A percentile compares a stretch with the other conserved stretches of the same genome.
Conservation (phyloP, 2,888 invertebrate genomes). For the Sphecodes monilicornis region DNA sequence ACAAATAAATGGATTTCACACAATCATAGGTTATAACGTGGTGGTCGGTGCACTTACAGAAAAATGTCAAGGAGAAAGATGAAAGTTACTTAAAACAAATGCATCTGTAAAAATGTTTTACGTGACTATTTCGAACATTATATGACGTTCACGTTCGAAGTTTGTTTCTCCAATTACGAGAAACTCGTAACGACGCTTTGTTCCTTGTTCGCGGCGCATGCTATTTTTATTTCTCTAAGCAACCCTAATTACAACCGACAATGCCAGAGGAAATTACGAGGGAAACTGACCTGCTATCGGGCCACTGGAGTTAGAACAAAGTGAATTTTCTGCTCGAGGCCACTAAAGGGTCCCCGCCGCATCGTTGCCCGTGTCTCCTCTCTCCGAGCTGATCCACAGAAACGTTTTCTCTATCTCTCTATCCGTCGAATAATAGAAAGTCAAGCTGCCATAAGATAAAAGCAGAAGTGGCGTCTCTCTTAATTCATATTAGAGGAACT, state of each 20-base stretch:
- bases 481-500: neutral
- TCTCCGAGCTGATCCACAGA: neutral
- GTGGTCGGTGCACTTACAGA: too few relatives aligned
- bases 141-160: neutral
- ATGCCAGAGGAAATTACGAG: neutral
- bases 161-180: neutral
- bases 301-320: slow-evolving; percentile 7
- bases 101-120: neutral
- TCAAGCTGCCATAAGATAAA: neutral
- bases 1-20: too few relatives aligned
- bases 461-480: neutral
- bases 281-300: neutral
- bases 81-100: too few relatives aligned
- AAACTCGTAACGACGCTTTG: neutral
- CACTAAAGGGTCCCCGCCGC: neutral
- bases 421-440: neutral
- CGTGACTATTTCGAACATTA: neutral
- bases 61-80: too few relatives aligned
- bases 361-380: neutral
- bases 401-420: neutral
- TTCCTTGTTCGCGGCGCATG: neutral
- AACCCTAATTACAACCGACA: neutral
- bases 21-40: too few relatives aligned
- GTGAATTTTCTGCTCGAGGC: slow-evolving; percentile 13
- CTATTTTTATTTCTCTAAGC: slow-evolving; percentile 5